Base-by-base conservation (phyloP, 2,888 invertebrate species). In the Axea sp. region DNA sequence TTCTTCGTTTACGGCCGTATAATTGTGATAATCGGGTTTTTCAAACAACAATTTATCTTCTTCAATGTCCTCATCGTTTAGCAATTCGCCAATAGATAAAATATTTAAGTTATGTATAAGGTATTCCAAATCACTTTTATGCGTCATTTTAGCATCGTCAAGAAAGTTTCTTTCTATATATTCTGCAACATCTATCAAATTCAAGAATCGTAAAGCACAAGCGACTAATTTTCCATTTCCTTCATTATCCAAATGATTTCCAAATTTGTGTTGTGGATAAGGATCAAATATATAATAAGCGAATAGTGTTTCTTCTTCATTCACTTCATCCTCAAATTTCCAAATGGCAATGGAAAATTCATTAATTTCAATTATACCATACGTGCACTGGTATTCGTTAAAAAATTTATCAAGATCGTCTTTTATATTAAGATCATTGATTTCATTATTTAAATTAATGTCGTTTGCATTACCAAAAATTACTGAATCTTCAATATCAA, bases 201-300 rank as follows among this genome's bases (percentile, higher is more conserved):
- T 75, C 1, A 81, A 53, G 0, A 88, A 79, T 24, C 90, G 81
- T 0, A 89, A 65, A 0, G 88, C 81, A 57, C 89, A 89, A 2
- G 89, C 88, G 14, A 43, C 65, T 3, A 43, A 4, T 1, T 24
- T 7, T 7, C 1, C 24, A n/a, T n/a, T n/a, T n/a, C n/a, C n/a
- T n/a, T n/a, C n/a, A n/a, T n/a, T n/a, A n/a, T n/a, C n/a, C n/a
- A n/a, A n/a, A n/a, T n/a, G n/a, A n/a, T n/a, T n/a, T n/a, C n/a
- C n/a, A n/a, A n/a, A n/a, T n/a, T n/a, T n/a, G n/a, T n/a, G n/a
- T n/a, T n/a, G 19, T 14, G 88, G 87, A 68, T 88, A 85, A 0
- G 89, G 86, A 77, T 90, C 89, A 71, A 88, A 90, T 75, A 88
- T 84, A 76, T 88, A 90, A 51, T 86, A 89, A 1, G 84, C 78